Percentiles rank a stretch among this genome's conserved stretches.
Evolutionary conservation across 2,888 invertebrate genomes (phyloP).

Genomic region (Malthinus seriepunctatus): DNA sequence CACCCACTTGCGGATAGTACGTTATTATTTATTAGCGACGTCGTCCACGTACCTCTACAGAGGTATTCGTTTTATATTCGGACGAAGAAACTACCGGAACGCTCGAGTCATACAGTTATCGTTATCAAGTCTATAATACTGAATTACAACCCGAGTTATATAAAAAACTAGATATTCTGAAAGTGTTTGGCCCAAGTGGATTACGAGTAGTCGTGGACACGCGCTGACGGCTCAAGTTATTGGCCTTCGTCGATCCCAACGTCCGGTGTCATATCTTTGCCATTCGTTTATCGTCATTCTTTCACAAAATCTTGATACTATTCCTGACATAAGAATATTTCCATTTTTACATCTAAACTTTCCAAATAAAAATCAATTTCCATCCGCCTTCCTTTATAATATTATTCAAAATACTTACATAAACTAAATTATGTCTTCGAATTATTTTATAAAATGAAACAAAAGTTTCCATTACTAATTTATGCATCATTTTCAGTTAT

Average conservation of each 20-base stretch:
- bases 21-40: slow-evolving; percentile 21
- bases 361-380: slow-evolving; percentile 4
- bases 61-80: slow-evolving; percentile 5
- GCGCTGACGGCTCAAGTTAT: slow-evolving; percentile 52
- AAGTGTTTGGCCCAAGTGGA: slow-evolving; percentile 53
- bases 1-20: slow-evolving; percentile 24
- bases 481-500: too few species aligned
- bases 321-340: slow-evolving; percentile 12
- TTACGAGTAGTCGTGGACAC: slow-evolving; percentile 48
- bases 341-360: slow-evolving; percentile 8
- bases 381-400: neutral
- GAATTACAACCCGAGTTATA: slow-evolving; percentile 53
- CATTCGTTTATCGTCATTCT: slow-evolving; percentile 16
- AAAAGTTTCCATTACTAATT: too few species aligned
- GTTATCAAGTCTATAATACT: slow-evolving; percentile 49
- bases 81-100: slow-evolving; percentile 12
- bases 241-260: slow-evolving; percentile 50
- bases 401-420: too few species aligned
- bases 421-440: too few species aligned
- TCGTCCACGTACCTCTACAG: slow-evolving; percentile 1
- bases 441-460: too few species aligned
- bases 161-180: slow-evolving; percentile 49
- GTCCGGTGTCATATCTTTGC: slow-evolving; percentile 49
- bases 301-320: slow-evolving; percentile 22
- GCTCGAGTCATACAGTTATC: slow-evolving; percentile 43